These are phyloP conservation scores for Neolamprologus caudopunctatus DNA, from an alignment of 2,113 vertebrate genomes.

Conservation along the genomic window DNA sequence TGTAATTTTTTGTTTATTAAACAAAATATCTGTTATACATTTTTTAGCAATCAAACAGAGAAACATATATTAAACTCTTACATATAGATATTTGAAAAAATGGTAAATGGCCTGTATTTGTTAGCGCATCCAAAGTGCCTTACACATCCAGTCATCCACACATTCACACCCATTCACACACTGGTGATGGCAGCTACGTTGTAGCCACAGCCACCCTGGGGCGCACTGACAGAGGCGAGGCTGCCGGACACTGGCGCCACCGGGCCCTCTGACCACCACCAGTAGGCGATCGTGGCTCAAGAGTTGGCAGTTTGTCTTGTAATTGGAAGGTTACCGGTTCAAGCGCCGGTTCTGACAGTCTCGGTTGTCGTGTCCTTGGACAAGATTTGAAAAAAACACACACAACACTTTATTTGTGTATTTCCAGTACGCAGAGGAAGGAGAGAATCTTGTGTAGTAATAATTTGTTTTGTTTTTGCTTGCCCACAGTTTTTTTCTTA, in stretches of 20 bases:
- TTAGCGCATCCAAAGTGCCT: fast-evolving
- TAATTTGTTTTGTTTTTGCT: background rate
- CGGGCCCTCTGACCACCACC: background rate
- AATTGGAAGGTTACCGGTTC: background rate
- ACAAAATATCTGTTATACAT: background rate
- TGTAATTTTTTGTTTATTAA: background rate
- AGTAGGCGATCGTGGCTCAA: background rate
- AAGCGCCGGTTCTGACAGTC: fast-evolving
- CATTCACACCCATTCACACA: background rate
- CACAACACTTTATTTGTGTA: background rate
- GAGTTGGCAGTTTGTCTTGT: background rate
- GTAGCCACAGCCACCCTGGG: background rate
- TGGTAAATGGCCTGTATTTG: background rate
- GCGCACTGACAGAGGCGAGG: background rate
- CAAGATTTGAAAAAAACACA: fast-evolving
- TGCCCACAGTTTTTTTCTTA: background rate
- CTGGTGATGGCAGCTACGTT: background rate
- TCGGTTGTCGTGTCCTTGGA: fast-evolving
- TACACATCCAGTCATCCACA: fast-evolving
- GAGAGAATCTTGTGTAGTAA: background rate
- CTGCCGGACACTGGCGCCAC: background rate
- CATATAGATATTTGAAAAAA: background rate
- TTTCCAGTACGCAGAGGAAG: background rate
- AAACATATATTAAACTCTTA: background rate
- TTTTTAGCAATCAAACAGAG: background rate